phyloP scores from a whole-genome alignment of 2,888 invertebrate genomes.

The Acleris laterana region DNA sequence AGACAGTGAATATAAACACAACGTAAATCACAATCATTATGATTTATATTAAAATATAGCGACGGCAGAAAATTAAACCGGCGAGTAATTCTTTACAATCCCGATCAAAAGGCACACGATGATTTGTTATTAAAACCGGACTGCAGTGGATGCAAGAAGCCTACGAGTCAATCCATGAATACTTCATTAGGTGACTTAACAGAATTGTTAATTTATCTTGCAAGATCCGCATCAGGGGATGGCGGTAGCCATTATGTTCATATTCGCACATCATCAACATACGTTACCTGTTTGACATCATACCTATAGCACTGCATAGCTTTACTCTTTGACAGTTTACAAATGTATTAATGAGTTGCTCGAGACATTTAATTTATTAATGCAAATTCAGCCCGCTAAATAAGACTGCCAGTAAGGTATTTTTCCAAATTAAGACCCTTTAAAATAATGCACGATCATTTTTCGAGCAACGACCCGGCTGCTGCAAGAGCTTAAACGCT shows the following conservation, averaged over 20 bases:
- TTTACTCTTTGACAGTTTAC: neutral
- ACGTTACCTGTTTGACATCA: neutral
- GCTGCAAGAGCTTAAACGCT: conserved; percentile 60
- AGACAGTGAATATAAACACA: conserved; percentile 47
- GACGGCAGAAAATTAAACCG: conserved; percentile 53
- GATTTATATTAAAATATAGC: conserved; percentile 53
- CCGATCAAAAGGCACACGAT: conserved; percentile 59
- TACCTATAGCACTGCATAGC: neutral
- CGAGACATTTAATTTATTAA: conserved; percentile 29
- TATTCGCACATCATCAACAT: conserved; percentile 53
- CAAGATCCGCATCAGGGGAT: conserved; percentile 53
- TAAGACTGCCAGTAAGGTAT: conserved; percentile 20
- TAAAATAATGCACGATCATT: conserved; percentile 51
- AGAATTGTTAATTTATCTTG: conserved; percentile 59
- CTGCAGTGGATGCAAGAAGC: conserved; percentile 50
- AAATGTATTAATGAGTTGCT: conserved; percentile 12
- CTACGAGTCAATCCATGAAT: conserved; percentile 61
- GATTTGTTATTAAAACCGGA: conserved; percentile 66
- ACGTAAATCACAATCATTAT: conserved; percentile 56
- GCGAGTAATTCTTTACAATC: conserved; percentile 62
- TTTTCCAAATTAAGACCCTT: conserved; percentile 36
- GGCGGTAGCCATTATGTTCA: conserved; percentile 47
- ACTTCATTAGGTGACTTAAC: conserved; percentile 80
- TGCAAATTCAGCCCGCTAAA: conserved; percentile 27
- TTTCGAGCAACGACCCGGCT: conserved; percentile 67